phyloP scores from a whole-genome alignment of 2,797 vertebrate species.

The Acipenser ruthenus region DNA sequence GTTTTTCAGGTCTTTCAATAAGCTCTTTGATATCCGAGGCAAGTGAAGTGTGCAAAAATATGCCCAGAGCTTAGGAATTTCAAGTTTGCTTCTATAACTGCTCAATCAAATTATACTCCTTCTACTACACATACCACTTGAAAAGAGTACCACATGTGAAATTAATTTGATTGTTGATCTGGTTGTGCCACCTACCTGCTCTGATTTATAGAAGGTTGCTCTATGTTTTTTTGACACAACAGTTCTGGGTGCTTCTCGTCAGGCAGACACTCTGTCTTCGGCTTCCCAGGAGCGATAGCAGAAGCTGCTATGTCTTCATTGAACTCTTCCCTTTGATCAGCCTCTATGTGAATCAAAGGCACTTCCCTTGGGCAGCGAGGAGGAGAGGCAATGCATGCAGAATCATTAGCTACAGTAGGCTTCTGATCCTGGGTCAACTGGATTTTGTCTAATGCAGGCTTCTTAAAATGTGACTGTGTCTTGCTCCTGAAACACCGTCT shows the following conservation, averaged over 20 bases:
- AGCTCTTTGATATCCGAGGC: too few species aligned
- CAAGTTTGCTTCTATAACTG: too few species aligned
- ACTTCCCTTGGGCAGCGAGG: conserved; percentile 69
- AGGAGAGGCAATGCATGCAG: conserved; percentile 23
- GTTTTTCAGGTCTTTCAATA: too few species aligned
- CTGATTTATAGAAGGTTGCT: conserved; percentile 31
- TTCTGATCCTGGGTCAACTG: conserved; percentile 49
- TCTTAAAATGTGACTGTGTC: conserved; percentile 37
- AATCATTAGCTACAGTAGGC: conserved; percentile 24
- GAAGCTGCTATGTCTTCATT: conserved; percentile 30
- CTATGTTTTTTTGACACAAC: conserved; percentile 30
- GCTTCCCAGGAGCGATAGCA: conserved; percentile 16
- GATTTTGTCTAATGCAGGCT: conserved; percentile 36
- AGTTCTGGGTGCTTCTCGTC: conserved; percentile 43
- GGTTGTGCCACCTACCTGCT: conserved; percentile 55
- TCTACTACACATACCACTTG: too few species aligned
- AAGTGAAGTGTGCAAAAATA: too few species aligned
- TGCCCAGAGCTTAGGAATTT: too few species aligned
- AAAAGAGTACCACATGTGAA: conserved; percentile 15
- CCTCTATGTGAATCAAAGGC: conserved; percentile 92
- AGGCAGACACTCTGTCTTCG: conserved; percentile 22
- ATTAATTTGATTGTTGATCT: background rate
- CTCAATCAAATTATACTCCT: too few species aligned
- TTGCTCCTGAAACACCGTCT: conserved; percentile 38
- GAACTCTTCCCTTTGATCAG: conserved; percentile 72